A percentile compares a stretch with the other conserved stretches of the same genome.
phyloP scores from a whole-genome alignment of 92 coral and sea anemone genomes.

The Umimayanthus chanpuru region DNA sequence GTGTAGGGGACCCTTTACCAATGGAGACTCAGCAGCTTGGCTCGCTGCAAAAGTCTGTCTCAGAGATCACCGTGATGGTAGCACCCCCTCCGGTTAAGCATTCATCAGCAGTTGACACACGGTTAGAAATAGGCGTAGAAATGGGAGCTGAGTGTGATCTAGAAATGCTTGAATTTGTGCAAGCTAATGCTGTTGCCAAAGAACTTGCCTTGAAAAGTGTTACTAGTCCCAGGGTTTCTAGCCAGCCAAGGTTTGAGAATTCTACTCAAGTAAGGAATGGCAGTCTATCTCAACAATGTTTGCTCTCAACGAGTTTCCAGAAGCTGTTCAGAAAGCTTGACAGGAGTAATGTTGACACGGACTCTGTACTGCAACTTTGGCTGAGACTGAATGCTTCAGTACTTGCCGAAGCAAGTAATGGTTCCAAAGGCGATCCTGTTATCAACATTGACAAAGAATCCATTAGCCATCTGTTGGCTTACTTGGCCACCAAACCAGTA shows the following conservation, averaged over 20 bases:
- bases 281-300: background rate
- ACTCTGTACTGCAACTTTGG: constrained; percentile 40
- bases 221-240: constrained; percentile 4
- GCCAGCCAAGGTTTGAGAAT: constrained; percentile 30
- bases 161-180: constrained; percentile 68
- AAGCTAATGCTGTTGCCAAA: constrained; percentile 71
- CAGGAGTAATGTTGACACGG: constrained; percentile 10
- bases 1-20: constrained; percentile 30
- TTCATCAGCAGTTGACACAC: constrained; percentile 88
- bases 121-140: constrained; percentile 90
- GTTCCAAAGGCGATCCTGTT: constrained; percentile 35
- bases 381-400: constrained; percentile 49
- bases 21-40: constrained; percentile 16
- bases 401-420: constrained; percentile 12
- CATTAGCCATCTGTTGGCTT: constrained; percentile 11
- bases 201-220: constrained; percentile 50
- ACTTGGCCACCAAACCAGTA: constrained; percentile 40
- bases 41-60: constrained; percentile 6
- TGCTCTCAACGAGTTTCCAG: constrained; percentile 30
- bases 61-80: constrained; percentile 26
- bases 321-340: constrained; percentile 29
- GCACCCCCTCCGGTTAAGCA: constrained; percentile 66
- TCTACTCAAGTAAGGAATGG: background rate
- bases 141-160: constrained; percentile 98
- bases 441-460: constrained; percentile 47